Conservation (phyloP, 2,113 vertebrate genomes). For the Zapornia atra region DNA sequence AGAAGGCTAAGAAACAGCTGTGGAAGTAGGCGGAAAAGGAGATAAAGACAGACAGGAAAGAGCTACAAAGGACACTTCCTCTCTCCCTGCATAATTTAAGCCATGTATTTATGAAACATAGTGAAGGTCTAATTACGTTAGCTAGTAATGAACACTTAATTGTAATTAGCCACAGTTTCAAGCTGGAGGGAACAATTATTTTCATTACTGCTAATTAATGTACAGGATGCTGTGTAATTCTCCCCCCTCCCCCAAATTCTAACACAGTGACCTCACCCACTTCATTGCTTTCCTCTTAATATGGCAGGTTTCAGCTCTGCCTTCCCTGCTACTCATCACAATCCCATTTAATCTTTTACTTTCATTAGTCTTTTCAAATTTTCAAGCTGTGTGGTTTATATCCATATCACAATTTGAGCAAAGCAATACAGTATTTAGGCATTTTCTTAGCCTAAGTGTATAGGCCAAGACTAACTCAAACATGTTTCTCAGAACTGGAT, state of each 20-base stretch:
- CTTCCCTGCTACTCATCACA: not conserved
- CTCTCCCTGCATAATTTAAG: conserved; percentile 55
- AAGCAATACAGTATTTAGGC: not conserved
- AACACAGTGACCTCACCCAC: not conserved
- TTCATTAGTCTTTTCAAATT: not conserved
- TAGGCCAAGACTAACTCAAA: not conserved
- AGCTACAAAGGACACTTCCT: conserved; percentile 17
- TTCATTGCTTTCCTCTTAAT: not conserved
- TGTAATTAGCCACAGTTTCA: conserved; percentile 64
- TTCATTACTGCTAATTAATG: conserved; percentile 72
- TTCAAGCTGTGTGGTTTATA: not conserved
- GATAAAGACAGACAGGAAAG: not conserved
- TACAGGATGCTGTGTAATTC: not conserved
- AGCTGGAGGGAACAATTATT: conserved; percentile 69
- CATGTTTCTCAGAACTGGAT: not conserved
- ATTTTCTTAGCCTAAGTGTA: not conserved
- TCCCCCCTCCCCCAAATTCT: not conserved
- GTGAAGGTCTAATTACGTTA: conserved; percentile 72
- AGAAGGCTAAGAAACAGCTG: not conserved
- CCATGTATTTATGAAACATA: conserved; percentile 53
- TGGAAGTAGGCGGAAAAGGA: not conserved
- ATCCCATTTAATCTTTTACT: not conserved
- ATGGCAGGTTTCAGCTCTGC: not conserved
- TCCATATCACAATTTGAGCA: not conserved
- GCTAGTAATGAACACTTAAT: conserved; percentile 62